phyloP scores from a whole-genome alignment of 1,140 invertebrate genomes.

The Hirudo medicinalis region DNA sequence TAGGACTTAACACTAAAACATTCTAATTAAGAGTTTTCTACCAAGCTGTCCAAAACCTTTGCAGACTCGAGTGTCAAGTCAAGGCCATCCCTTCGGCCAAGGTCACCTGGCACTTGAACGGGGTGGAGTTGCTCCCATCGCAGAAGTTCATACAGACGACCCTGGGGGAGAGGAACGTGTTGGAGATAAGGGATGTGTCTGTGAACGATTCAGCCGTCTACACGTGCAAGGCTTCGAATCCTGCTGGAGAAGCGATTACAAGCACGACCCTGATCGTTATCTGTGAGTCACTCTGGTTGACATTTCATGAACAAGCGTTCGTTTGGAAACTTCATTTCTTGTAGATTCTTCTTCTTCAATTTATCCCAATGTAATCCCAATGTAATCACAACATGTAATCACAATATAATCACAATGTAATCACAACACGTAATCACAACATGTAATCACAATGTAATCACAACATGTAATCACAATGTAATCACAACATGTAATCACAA shows the following conservation, averaged over 20 bases:
- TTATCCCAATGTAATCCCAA: no score
- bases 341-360: no score
- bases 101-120: slow-evolving; percentile 40
- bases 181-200: slow-evolving; percentile 65
- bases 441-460: no score
- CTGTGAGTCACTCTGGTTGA: slow-evolving; percentile 27
- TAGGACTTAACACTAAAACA: no score
- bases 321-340: no score
- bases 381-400: no score
- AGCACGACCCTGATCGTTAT: slow-evolving; percentile 37
- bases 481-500: no score
- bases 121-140: slow-evolving; percentile 37
- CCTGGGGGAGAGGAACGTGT: slow-evolving; percentile 33
- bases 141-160: slow-evolving; percentile 37
- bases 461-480: no score
- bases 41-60: neutral
- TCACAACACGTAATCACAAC: no score
- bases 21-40: neutral
- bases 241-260: slow-evolving; percentile 60
- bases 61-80: slow-evolving; percentile 36
- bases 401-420: no score
- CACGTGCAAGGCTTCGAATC: slow-evolving; percentile 75
- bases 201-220: slow-evolving; percentile 87
- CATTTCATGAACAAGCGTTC: no score
- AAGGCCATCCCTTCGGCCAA: slow-evolving; percentile 34